A percentile compares a stretch with the other conserved stretches of the same genome.
phyloP scores from a whole-genome alignment of 2,888 invertebrate species.

The Hypolimnas misippus region DNA sequence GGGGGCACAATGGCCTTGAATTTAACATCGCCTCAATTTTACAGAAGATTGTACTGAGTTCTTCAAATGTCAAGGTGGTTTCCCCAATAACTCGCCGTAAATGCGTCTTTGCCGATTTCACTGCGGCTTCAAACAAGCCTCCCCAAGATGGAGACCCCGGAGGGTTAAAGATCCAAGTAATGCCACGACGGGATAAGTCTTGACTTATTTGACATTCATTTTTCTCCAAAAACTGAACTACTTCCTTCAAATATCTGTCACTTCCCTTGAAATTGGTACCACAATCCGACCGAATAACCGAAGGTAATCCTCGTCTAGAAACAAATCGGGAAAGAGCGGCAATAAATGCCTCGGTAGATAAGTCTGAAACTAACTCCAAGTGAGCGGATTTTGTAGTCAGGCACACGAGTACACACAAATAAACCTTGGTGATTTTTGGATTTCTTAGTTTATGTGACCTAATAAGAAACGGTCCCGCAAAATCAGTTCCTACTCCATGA shows the following conservation, averaged over 20 bases:
- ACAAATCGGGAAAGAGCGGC: conserved; percentile 28
- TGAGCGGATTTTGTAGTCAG: conserved; percentile 28
- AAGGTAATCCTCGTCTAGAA: conserved; percentile 24
- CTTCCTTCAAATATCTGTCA: conserved; percentile 12
- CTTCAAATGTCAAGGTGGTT: neutral
- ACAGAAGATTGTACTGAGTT: neutral
- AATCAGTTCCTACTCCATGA: conserved; percentile 22
- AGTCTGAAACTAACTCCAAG: conserved; percentile 24
- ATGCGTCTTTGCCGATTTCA: neutral
- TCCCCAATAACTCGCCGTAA: neutral
- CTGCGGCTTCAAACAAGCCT: neutral
- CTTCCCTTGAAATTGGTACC: conserved; percentile 22
- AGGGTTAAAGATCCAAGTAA: neutral
- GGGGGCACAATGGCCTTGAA: neutral
- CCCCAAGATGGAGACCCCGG: neutral
- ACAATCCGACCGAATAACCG: conserved; percentile 22
- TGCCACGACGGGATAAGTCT: too few species aligned
- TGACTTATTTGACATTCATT: too few species aligned
- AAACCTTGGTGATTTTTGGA: conserved; percentile 14
- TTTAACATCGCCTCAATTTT: neutral
- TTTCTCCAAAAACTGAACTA: conserved; percentile 1
- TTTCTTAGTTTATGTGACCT: too few species aligned
- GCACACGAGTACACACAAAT: conserved; percentile 32
- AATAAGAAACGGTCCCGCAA: conserved; percentile 24
- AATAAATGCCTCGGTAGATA: conserved; percentile 25